These are phyloP conservation scores for Pitangus sulphuratus DNA, from an alignment of 2,797 vertebrate genomes.

Conservation along the genomic window DNA sequence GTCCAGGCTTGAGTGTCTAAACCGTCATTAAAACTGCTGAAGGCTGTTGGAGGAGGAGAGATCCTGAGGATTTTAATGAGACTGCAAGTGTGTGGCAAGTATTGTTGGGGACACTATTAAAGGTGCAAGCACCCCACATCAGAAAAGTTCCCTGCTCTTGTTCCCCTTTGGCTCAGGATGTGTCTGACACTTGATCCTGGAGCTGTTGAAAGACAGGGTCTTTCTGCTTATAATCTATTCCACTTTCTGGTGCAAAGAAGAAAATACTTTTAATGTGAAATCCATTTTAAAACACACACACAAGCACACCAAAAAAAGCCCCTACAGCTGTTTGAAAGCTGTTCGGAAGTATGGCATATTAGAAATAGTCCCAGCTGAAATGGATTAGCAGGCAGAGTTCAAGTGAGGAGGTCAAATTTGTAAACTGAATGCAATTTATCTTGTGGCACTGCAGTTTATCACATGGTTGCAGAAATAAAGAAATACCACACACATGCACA, in stretches of 20 bases:
- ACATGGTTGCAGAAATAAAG: constrained; percentile 19
- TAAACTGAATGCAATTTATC: constrained; percentile 57
- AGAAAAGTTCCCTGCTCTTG: neutral
- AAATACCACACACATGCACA: constrained; percentile 20
- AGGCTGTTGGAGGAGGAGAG: neutral
- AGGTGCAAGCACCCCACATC: accelerated
- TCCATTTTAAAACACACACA: neutral
- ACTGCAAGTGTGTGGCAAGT: neutral
- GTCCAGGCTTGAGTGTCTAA: neutral
- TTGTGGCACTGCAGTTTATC: constrained; percentile 54
- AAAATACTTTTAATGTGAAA: neutral
- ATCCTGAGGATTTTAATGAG: neutral
- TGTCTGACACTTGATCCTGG: accelerated
- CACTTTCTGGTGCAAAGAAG: neutral
- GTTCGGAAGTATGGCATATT: constrained; percentile 25
- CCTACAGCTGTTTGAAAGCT: constrained; percentile 57
- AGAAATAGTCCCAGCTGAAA: constrained; percentile 60
- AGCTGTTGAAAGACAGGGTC: neutral
- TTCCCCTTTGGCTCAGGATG: neutral
- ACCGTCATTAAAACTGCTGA: neutral
- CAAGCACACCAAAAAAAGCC: neutral
- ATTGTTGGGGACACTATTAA: neutral
- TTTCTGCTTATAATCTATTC: constrained; percentile 15
- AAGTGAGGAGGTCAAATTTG: constrained; percentile 59
- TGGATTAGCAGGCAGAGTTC: constrained; percentile 63